These are phyloP conservation scores for Trogon surrucura DNA, from an alignment of 2,113 vertebrate genomes.

Conservation along the genomic window DNA sequence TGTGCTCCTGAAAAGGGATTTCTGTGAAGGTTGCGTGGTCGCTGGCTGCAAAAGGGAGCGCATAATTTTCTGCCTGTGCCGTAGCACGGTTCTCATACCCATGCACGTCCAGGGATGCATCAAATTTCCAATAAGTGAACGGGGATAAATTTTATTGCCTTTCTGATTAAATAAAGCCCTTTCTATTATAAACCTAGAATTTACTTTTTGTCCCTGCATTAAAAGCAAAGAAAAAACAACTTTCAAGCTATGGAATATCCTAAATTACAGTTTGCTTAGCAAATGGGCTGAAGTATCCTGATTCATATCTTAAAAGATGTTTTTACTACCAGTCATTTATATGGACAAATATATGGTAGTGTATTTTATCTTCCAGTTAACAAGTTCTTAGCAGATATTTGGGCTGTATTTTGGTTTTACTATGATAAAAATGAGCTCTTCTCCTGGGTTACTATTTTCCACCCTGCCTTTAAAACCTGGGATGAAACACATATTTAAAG, in stretches of 20 bases:
- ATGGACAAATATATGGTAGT: background rate
- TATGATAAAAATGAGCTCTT: background rate
- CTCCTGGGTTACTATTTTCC: background rate
- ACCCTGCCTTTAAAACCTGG: background rate
- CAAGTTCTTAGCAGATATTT: background rate
- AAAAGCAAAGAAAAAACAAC: background rate
- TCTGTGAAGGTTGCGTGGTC: background rate
- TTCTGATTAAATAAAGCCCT: background rate
- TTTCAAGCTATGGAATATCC: background rate
- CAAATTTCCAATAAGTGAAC: fast-evolving
- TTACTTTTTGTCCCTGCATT: background rate
- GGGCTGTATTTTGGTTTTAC: background rate
- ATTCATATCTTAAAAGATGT: background rate
- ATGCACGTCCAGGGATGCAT: fast-evolving
- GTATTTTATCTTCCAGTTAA: background rate
- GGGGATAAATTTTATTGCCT: background rate
- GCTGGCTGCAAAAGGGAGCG: fast-evolving
- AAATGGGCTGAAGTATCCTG: background rate
- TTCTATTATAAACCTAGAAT: background rate
- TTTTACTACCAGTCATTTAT: background rate
- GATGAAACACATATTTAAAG: background rate
- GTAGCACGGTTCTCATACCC: fast-evolving
- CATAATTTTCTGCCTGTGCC: fast-evolving
- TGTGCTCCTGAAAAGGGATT: background rate
- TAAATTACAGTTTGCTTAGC: background rate